phyloP scores from a whole-genome alignment of 2,113 vertebrate species.

The Coracopsis vasa region DNA sequence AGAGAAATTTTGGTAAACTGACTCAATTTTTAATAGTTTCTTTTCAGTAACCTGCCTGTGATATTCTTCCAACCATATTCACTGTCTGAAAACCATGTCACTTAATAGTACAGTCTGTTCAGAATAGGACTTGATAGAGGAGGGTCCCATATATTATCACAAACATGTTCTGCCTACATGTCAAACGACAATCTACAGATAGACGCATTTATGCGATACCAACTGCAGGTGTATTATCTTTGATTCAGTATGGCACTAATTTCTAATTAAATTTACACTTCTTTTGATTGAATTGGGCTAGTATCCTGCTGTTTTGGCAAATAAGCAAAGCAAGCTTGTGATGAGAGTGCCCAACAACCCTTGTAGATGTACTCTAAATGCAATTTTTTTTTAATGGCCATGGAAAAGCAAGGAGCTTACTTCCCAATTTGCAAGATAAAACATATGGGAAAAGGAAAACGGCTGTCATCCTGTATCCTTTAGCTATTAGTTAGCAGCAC shows the following conservation, averaged over 20 bases:
- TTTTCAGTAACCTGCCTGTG: neutral
- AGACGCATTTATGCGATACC: neutral
- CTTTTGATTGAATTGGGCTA: neutral
- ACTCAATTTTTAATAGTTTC: neutral
- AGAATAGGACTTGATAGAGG: neutral
- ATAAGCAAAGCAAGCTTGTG: neutral
- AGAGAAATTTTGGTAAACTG: neutral
- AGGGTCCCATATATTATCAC: neutral
- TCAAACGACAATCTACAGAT: neutral
- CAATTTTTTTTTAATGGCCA: neutral
- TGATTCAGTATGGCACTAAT: neutral
- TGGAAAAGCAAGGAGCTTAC: neutral
- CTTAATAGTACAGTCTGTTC: neutral
- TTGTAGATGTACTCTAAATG: neutral
- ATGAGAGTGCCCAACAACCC: neutral
- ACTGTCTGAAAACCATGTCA: neutral
- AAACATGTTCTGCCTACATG: neutral
- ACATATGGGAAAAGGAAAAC: neutral
- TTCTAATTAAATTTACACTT: neutral
- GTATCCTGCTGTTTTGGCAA: neutral
- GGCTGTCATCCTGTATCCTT: neutral
- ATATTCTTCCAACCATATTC: neutral
- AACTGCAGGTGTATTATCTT: neutral
- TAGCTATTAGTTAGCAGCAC: neutral
- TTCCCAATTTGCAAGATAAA: neutral